Evolutionary conservation across 2,797 vertebrate genomes (phyloP), one percentile per base, ranked within the genome.

Genomic region (Apogon hyalosoma): DNA sequence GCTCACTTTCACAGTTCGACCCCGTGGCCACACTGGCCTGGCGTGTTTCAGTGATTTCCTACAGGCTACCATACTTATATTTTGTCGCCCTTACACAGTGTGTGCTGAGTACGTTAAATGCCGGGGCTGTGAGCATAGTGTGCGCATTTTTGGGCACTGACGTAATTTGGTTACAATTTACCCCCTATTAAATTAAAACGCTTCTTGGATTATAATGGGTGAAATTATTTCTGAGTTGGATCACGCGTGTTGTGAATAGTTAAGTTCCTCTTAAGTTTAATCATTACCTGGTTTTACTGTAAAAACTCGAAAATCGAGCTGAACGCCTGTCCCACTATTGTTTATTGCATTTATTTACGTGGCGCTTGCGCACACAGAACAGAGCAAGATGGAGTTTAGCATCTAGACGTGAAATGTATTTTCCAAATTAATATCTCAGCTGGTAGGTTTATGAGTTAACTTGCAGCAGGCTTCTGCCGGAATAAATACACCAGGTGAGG

Each of bases 401-500:
- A 14, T 28, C 3, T 75, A 73, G 0, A 60, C 13, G 28, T 82
- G 33, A 58, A 76, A 56, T 79, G 11, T 64, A 63, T 68, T 76
- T 77, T 70, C 13, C 43, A 75, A 38, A 9, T 77, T 43, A 39
- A 66, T 13, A 36, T 64, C 56, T 47, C 43, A 55, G 33, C 33
- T 55, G 13, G 11, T 21, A 7, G 45, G 14, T 28, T 50, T 1
- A 10, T 66, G 45, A 31, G 36, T 19, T 52, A 52, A 63, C 54
- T 51, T 39, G 50, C 18, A 7, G 57, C 28, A n/a, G 31, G 43
- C 3, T 48, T 60, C 56, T 19, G 41, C 42, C 13, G 42, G 31
- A 12, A 60, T 71, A 75, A 73, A 73, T 77, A 63, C 62, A 51
- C 63, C 64, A 74, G 69, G 59, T 83, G 46, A 65, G 41, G 18